Percentiles rank a stretch among this genome's conserved stretches.
These are phyloP conservation scores for Typhlomys cinereus DNA, from an alignment of 2,113 vertebrate species.

Conservation along the genomic window DNA sequence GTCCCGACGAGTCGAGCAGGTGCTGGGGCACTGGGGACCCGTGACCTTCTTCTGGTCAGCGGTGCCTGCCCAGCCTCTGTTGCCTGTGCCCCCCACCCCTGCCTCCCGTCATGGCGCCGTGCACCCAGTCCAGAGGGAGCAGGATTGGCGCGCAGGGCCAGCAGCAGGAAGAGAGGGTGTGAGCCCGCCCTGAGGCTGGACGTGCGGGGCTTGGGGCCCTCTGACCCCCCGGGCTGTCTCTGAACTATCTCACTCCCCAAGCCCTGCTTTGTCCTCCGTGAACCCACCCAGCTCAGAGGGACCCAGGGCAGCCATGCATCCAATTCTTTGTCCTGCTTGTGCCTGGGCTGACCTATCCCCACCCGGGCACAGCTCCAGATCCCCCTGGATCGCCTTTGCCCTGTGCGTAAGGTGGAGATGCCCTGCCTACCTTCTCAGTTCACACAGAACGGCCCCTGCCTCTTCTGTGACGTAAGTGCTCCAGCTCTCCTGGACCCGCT, in stretches of 20 bases:
- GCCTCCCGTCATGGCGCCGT: too few species aligned
- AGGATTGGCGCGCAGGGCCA: too few species aligned
- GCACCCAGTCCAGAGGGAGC: too few species aligned
- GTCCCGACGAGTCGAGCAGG: neutral
- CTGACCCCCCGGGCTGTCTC: neutral
- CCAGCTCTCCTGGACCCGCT: neutral
- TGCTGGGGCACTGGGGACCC: neutral
- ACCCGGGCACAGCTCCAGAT: rapidly evolving
- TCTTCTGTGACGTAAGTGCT: neutral
- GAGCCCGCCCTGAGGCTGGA: neutral
- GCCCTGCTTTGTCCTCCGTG: too few species aligned
- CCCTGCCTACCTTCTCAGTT: neutral
- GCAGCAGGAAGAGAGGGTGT: neutral
- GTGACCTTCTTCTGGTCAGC: too few species aligned
- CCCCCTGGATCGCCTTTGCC: neutral
- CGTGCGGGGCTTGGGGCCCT: neutral
- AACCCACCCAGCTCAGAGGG: too few species aligned
- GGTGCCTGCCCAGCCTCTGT: neutral
- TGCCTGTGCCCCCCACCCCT: too few species aligned
- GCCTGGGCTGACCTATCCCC: rapidly evolving
- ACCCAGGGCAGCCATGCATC: too few species aligned
- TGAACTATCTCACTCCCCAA: neutral
- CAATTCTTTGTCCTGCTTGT: too few species aligned
- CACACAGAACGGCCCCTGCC: rapidly evolving
- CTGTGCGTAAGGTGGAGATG: neutral